Conservation (phyloP, 2,113 vertebrate genomes). For the Bubo blakistoni region DNA sequence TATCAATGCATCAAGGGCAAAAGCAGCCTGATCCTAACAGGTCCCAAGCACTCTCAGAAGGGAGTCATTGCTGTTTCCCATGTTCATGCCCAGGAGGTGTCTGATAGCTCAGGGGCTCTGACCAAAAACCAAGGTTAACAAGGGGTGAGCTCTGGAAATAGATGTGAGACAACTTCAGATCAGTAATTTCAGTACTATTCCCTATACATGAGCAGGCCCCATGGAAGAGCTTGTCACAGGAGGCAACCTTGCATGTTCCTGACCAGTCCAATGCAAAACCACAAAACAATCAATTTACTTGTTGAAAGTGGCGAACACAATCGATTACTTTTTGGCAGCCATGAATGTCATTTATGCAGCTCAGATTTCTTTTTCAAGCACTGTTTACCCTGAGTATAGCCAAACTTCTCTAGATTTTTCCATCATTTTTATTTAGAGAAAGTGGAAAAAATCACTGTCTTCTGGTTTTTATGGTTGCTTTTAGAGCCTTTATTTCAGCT, state of each 20-base stretch:
- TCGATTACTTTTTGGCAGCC: background rate
- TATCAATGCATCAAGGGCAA: background rate
- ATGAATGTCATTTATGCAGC: background rate
- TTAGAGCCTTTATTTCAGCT: background rate
- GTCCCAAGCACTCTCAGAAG: background rate
- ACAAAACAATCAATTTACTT: background rate
- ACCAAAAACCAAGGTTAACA: background rate
- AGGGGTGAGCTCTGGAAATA: background rate
- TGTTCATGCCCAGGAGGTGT: background rate
- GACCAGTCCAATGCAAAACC: background rate
- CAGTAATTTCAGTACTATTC: background rate
- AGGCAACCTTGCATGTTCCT: background rate
- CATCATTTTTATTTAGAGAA: background rate
- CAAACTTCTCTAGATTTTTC: background rate
- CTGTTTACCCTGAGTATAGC: background rate
- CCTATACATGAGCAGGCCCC: background rate
- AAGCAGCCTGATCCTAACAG: background rate
- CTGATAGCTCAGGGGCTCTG: background rate
- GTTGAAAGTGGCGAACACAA: background rate
- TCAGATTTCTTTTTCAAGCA: background rate
- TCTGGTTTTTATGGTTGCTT: background rate
- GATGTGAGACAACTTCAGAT: background rate
- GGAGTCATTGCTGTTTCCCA: background rate
- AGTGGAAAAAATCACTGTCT: background rate
- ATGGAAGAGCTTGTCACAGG: background rate